phyloP scores from a whole-genome alignment of 2,888 invertebrate genomes.

The Drosophila lacicola region DNA sequence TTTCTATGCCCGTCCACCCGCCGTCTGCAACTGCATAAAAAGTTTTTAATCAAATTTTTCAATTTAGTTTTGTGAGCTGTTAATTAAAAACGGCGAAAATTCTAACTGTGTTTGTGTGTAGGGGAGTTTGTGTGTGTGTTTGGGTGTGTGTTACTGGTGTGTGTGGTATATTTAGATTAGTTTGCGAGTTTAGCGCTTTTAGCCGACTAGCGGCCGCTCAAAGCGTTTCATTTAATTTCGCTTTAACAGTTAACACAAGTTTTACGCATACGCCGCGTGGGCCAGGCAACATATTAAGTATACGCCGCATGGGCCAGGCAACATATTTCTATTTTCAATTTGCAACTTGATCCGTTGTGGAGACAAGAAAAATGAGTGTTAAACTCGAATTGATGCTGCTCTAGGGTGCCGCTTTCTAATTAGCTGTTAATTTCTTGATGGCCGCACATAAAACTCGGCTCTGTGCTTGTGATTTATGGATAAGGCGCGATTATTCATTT shows the following conservation, averaged over 20 bases:
- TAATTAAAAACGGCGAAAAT: constrained; percentile 70
- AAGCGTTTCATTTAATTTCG: constrained; percentile 60
- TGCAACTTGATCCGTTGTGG: constrained; percentile 7
- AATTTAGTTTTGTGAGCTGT: constrained; percentile 74
- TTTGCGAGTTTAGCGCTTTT: constrained; percentile 55
- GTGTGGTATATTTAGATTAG: constrained; percentile 35
- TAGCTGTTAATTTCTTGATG: constrained; percentile 48
- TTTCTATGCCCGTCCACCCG: constrained; percentile 10
- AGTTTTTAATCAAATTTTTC: constrained; percentile 81
- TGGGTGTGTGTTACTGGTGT: constrained; percentile 9
- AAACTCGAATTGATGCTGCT: neutral
- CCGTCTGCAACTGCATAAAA: constrained; percentile 42
- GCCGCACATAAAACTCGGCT: constrained; percentile 23
- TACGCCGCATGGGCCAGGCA: constrained; percentile 40
- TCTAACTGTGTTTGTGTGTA: constrained; percentile 5
- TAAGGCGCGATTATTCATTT: constrained; percentile 28
- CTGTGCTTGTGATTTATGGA: constrained; percentile 32
- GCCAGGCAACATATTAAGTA: constrained; percentile 34
- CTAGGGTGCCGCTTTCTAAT: constrained; percentile 32
- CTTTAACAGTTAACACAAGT: constrained; percentile 35
- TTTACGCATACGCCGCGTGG: constrained; percentile 54
- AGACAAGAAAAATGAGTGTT: constrained; percentile 4
- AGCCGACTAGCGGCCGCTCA: constrained; percentile 37
- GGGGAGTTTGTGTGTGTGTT: constrained; percentile 2
- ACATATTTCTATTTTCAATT: constrained; percentile 14